Percentiles rank a stretch among this genome's conserved stretches.
These are phyloP conservation scores for Mirza zaza DNA, from an alignment of 2,113 vertebrate genomes.

Conservation along the genomic window DNA sequence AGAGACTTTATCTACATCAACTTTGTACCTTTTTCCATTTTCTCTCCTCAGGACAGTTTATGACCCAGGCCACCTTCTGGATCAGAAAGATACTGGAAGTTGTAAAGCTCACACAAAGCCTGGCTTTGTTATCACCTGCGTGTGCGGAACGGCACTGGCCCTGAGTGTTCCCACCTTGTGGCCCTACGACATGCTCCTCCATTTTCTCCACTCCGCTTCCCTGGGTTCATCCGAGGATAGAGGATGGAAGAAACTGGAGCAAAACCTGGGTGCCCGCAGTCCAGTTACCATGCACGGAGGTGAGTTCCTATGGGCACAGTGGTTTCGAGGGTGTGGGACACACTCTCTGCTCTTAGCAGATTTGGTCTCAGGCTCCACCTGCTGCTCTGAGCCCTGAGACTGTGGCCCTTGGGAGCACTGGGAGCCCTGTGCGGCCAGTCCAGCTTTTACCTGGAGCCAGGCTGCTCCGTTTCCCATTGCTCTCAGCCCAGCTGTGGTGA, in stretches of 20 bases:
- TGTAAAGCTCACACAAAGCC: conserved; percentile 69
- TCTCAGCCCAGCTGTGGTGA: background rate
- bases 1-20: conserved; percentile 9
- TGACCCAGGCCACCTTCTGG: conserved; percentile 43
- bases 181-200: background rate
- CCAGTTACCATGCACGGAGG: background rate
- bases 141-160: background rate
- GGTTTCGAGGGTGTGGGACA: background rate
- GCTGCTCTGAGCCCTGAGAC: background rate
- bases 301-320: background rate
- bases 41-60: conserved; percentile 45
- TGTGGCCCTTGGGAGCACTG: background rate
- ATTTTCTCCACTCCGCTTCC: background rate
- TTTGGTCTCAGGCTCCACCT: background rate
- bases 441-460: no score
- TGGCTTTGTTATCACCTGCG: conserved; percentile 51
- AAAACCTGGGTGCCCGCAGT: background rate
- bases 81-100: conserved; percentile 58
- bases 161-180: background rate
- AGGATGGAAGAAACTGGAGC: background rate
- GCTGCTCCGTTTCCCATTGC: background rate
- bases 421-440: background rate
- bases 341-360: background rate
- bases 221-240: fast-evolving
- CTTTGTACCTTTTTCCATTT: conserved; percentile 46